Evolutionary conservation across 2,113 vertebrate genomes (phyloP).

Genomic region (Rhea pennata): DNA sequence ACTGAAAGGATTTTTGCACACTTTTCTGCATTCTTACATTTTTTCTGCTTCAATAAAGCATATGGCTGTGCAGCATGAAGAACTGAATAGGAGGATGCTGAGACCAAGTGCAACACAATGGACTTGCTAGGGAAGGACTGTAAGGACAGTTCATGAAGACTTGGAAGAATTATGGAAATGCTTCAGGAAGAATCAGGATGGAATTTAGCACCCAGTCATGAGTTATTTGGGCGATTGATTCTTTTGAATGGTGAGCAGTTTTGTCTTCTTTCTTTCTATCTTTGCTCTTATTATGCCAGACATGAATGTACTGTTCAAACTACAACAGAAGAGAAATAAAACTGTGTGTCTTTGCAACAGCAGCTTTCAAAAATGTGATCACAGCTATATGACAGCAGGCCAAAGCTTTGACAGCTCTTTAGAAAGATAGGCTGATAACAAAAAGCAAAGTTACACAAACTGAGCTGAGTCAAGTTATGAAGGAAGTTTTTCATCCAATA

Average conservation of each 20-base stretch:
- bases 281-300: not conserved
- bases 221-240: not conserved
- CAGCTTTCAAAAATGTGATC: not conserved
- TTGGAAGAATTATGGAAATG: not conserved
- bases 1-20: not conserved
- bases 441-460: not conserved
- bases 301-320: not conserved
- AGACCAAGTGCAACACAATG: not conserved
- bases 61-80: rapidly evolving
- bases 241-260: not conserved
- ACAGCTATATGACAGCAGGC: not conserved
- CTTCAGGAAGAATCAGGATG: not conserved
- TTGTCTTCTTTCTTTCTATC: not conserved
- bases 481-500: not conserved
- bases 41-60: not conserved
- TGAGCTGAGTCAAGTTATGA: not conserved
- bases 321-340: not conserved
- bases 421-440: not conserved
- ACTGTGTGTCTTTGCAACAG: not conserved
- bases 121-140: not conserved
- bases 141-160: not conserved
- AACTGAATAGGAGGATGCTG: not conserved
- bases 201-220: too few relatives aligned
- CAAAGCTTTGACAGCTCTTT: not conserved
- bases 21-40: not conserved